Conservation (phyloP, 2,888 invertebrate genomes). For the Drosophila peninsularis region DNA sequence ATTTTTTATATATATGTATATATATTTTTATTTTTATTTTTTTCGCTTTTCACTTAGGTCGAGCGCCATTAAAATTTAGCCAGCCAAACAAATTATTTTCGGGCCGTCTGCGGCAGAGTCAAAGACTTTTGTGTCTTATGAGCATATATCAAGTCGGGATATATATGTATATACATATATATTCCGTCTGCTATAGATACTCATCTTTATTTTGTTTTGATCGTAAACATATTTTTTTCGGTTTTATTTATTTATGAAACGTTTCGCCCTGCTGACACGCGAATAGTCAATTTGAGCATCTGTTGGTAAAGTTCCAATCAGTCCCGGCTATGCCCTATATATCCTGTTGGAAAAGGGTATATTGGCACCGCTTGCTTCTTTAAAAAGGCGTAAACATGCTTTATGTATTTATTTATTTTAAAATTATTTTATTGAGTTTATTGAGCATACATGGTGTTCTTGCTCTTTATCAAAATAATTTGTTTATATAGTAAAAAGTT, state of each 20-base stretch:
- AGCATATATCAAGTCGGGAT: not conserved
- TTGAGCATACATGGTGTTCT: no score
- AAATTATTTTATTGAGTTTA: not conserved
- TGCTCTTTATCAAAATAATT: no score
- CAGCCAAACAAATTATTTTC: constrained; percentile 44
- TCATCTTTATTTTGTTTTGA: constrained; percentile 50
- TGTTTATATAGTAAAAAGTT: no score
- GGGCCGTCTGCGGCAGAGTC: constrained; percentile 62
- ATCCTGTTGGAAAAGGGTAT: not conserved
- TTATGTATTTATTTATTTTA: not conserved
- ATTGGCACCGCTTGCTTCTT: not conserved
- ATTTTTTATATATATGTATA: not conserved
- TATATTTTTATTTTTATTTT: constrained; percentile 6
- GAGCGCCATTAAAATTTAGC: constrained; percentile 23
- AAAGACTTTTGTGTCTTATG: constrained; percentile 47
- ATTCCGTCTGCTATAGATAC: constrained; percentile 8
- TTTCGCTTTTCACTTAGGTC: constrained; percentile 40
- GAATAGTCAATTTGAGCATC: constrained; percentile 46
- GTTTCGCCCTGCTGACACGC: constrained; percentile 55
- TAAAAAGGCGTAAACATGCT: no score
- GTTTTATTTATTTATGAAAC: constrained; percentile 13
- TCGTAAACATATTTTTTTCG: constrained; percentile 27
- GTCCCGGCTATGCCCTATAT: constrained; percentile 20
- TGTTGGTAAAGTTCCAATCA: constrained; percentile 26
- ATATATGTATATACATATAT: constrained; percentile 12